These are phyloP conservation scores for Sylvicapra grimmia DNA, from an alignment of 2,113 vertebrate species.

Conservation along the genomic window DNA sequence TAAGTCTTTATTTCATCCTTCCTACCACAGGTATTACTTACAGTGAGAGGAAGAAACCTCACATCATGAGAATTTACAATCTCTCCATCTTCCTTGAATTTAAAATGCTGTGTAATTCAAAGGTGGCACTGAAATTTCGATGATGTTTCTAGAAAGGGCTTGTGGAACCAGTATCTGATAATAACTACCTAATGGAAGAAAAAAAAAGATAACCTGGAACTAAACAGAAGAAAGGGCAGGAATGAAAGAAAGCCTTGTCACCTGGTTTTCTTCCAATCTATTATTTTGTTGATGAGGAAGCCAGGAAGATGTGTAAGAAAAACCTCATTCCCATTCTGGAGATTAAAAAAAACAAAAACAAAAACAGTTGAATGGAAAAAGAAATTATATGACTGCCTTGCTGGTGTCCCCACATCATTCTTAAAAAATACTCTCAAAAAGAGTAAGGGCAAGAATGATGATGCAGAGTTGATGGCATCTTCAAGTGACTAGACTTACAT, in stretches of 20 bases:
- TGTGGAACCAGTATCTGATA: background rate
- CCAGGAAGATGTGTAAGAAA: background rate
- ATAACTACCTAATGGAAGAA: background rate
- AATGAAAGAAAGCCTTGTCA: background rate
- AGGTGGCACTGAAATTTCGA: constrained; percentile 12
- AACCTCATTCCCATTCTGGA: background rate
- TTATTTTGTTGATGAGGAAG: constrained; percentile 1
- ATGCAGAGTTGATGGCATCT: background rate
- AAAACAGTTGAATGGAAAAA: background rate
- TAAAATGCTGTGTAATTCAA: constrained; percentile 38
- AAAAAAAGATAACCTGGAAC: background rate
- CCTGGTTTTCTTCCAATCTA: background rate
- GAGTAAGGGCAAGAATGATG: background rate
- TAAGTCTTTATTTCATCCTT: constrained; percentile 35
- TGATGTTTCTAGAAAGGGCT: background rate
- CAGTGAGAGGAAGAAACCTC: constrained; percentile 13
- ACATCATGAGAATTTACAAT: constrained; percentile 31
- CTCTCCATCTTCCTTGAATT: background rate
- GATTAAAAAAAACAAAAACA: background rate
- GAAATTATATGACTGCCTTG: background rate
- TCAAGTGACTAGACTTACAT: background rate
- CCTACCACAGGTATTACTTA: constrained; percentile 30
- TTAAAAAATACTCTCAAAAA: background rate
- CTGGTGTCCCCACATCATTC: background rate
- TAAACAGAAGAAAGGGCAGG: background rate